Evolutionary conservation across 2,888 invertebrate genomes (phyloP).

Genomic region (Synanthedon myopaeformis): DNA sequence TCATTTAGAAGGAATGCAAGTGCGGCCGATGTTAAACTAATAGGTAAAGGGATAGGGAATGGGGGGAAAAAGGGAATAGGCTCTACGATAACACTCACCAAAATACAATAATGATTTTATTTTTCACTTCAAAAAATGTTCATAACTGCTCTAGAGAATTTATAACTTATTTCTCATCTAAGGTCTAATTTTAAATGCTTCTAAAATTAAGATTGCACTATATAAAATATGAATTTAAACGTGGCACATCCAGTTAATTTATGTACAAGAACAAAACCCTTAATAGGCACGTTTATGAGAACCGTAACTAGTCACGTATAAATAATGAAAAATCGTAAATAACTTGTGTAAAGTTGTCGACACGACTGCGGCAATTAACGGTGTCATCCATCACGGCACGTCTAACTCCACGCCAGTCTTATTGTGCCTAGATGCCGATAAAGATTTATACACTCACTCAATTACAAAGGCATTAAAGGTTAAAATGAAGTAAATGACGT

Average conservation of each 20-base stretch:
- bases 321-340: constrained; percentile 49
- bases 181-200: too few species aligned
- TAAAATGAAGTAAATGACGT: neutral
- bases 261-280: constrained; percentile 9
- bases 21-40: too few species aligned
- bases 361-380: constrained; percentile 34
- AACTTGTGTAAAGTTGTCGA: constrained; percentile 33
- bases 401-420: constrained; percentile 5
- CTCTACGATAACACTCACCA: too few species aligned
- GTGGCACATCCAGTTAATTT: constrained; percentile 17
- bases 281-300: constrained; percentile 35
- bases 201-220: neutral
- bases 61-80: too few species aligned
- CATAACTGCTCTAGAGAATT: too few species aligned
- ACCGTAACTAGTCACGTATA: constrained; percentile 32
- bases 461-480: neutral
- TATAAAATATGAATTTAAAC: neutral
- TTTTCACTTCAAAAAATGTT: too few species aligned
- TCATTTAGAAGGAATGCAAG: too few species aligned
- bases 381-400: constrained; percentile 43
- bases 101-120: too few species aligned
- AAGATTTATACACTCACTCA: neutral
- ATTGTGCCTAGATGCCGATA: neutral
- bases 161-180: too few species aligned
- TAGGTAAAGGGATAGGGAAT: too few species aligned